Conservation (phyloP, 2,797 vertebrate species). For the Sciaenops ocellatus region DNA sequence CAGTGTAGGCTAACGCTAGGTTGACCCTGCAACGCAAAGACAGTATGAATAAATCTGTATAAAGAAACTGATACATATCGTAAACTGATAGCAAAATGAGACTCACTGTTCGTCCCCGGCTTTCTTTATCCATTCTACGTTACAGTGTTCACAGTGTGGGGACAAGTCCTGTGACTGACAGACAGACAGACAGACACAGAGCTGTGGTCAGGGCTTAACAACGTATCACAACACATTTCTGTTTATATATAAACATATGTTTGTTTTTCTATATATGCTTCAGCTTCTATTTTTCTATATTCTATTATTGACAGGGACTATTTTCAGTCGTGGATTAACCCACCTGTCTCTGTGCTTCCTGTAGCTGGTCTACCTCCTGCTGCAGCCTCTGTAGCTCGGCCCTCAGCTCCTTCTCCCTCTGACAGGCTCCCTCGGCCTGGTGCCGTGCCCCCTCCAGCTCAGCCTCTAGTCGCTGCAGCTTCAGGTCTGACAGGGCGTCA, state of each 20-base stretch:
- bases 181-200: neutral
- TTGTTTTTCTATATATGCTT: neutral
- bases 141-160: conserved; percentile 87
- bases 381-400: conserved; percentile 88
- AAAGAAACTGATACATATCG: neutral
- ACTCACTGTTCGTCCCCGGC: conserved; percentile 94
- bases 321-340: no score
- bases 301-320: no score
- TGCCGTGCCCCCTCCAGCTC: conserved; percentile 89
- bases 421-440: conserved; percentile 87
- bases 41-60: neutral
- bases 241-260: no score
- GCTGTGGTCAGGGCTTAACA: neutral
- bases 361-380: conserved; percentile 87
- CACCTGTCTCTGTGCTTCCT: conserved; percentile 73
- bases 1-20: conserved; percentile 91
- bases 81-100: neutral
- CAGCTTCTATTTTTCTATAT: no score
- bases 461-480: conserved; percentile 84
- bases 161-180: conserved; percentile 63
- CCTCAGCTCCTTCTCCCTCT: conserved; percentile 89
- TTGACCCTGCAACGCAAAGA: conserved; percentile 84
- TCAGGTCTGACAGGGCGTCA: conserved; percentile 85
- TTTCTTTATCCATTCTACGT: conserved; percentile 93
- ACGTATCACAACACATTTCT: neutral